Conservation (phyloP, 2,113 vertebrate species). For the Laticauda colubrina region DNA sequence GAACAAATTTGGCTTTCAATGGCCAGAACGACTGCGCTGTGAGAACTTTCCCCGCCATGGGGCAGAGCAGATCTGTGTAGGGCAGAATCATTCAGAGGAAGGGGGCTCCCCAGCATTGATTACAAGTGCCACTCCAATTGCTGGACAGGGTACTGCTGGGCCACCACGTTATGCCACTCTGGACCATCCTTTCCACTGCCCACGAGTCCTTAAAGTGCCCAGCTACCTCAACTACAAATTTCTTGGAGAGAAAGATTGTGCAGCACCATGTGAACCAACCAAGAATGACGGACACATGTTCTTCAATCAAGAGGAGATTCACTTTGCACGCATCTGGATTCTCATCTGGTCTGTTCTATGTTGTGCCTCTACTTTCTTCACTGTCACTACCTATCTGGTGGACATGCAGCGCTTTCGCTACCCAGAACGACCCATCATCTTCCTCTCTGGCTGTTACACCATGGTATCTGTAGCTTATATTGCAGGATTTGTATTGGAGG, state of each 20-base stretch:
- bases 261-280: conserved; percentile 88
- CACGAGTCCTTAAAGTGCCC: conserved; percentile 84
- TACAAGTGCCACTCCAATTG: conserved; percentile 76
- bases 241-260: conserved; percentile 88
- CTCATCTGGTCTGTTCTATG: conserved; percentile 94
- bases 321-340: conserved; percentile 94
- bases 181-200: conserved; percentile 86
- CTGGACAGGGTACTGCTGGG: conserved; percentile 65
- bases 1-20: conserved; percentile 98
- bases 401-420: conserved; percentile 98
- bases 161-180: conserved; percentile 70
- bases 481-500: conserved; percentile 89
- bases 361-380: conserved; percentile 95
- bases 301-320: conserved; percentile 91
- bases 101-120: conserved; percentile 69
- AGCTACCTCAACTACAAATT: conserved; percentile 94
- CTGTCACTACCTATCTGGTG: conserved; percentile 93
- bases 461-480: conserved; percentile 99
- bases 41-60: conserved; percentile 94
- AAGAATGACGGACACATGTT: conserved; percentile 88
- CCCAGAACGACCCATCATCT: conserved; percentile 95
- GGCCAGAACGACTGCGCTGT: conserved; percentile 90
- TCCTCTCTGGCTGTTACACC: conserved; percentile 95
- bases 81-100: conserved; percentile 88
- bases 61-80: conserved; percentile 90